Evolutionary conservation across 2,113 vertebrate species (phyloP).

Genomic region (Plotosus lineatus): DNA sequence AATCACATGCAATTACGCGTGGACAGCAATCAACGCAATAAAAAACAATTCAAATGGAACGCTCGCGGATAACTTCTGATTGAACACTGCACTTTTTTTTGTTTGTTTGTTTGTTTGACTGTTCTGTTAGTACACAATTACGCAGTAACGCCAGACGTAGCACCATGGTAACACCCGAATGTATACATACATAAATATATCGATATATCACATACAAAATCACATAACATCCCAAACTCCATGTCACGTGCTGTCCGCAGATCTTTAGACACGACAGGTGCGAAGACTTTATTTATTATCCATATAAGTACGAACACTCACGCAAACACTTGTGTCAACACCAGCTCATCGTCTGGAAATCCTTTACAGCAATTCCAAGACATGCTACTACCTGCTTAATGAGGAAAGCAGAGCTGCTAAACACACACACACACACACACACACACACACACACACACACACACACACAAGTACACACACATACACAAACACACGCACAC

Average conservation of each 20-base stretch:
- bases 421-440: constrained; percentile 1
- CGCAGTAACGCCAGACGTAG: neutral
- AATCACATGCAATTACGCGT: neutral
- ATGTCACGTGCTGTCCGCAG: neutral
- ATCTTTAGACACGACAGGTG: constrained; percentile 4
- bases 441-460: neutral
- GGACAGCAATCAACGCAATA: neutral
- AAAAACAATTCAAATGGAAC: neutral
- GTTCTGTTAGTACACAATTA: too few relatives aligned
- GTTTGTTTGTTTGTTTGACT: neutral
- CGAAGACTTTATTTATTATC: constrained; percentile 13
- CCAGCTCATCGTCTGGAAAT: constrained; percentile 37
- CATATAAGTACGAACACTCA: constrained; percentile 15
- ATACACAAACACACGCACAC: too few relatives aligned
- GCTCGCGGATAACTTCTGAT: neutral
- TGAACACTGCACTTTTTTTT: neutral
- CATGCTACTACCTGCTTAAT: constrained; percentile 37
- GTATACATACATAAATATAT: too few relatives aligned
- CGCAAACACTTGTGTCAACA: constrained; percentile 8
- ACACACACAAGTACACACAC: neutral
- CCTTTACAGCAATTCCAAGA: neutral
- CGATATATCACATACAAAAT: neutral
- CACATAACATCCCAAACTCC: neutral
- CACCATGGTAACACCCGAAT: neutral
- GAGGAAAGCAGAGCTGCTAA: constrained; percentile 30